Conservation (phyloP, 2,797 vertebrate species). For the Gephyroberyx darwinii region DNA sequence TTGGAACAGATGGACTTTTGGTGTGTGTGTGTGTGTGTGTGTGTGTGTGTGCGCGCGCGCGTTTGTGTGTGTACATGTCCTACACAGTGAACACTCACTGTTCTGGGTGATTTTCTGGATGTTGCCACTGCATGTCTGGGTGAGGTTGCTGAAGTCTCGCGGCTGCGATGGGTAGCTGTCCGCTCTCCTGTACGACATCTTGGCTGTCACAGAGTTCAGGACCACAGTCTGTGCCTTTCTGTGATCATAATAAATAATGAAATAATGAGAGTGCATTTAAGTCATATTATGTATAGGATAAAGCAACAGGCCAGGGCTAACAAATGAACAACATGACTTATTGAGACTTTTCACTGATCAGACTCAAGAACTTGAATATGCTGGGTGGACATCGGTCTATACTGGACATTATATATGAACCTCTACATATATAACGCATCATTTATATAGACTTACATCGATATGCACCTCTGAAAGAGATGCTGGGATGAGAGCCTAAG, state of each 20-base stretch:
- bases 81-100: conserved; percentile 80
- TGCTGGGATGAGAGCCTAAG: too few relatives aligned
- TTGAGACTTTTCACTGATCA: too few relatives aligned
- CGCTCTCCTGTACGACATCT: conserved; percentile 81
- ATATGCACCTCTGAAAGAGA: too few relatives aligned
- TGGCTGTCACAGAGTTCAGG: conserved; percentile 21
- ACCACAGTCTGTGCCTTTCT: not conserved
- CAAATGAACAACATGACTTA: too few relatives aligned
- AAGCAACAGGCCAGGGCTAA: not conserved
- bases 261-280: not conserved
- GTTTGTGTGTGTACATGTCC: not conserved
- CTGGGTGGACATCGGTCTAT: too few relatives aligned
- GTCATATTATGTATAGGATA: not conserved
- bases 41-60: too few relatives aligned
- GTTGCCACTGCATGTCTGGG: conserved; percentile 89
- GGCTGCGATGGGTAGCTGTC: conserved; percentile 77
- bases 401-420: too few relatives aligned
- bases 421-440: too few relatives aligned
- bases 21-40: not conserved
- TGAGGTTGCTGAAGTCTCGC: conserved; percentile 86
- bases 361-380: too few relatives aligned
- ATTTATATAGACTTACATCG: too few relatives aligned
- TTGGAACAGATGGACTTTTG: too few relatives aligned
- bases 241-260: not conserved
- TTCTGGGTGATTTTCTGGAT: conserved; percentile 91